phyloP scores from a whole-genome alignment of 2,888 invertebrate genomes.

The Habroteleia sp. region DNA sequence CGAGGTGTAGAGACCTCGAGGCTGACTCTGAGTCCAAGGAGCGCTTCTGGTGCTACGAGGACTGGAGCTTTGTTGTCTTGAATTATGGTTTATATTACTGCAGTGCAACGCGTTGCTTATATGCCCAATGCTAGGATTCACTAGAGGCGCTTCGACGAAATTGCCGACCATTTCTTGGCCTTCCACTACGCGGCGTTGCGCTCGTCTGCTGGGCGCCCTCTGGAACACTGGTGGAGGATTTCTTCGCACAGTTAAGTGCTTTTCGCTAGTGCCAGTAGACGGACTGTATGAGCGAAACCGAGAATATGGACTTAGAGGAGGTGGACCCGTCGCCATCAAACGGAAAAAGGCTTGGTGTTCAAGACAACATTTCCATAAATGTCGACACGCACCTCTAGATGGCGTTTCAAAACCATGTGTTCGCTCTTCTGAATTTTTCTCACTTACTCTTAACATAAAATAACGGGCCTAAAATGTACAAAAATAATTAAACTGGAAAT shows the following conservation, averaged over 20 bases:
- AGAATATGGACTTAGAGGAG: slow-evolving; percentile 79
- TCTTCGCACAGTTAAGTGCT: slow-evolving; percentile 80
- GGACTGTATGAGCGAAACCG: slow-evolving; percentile 80
- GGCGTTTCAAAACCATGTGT: slow-evolving; percentile 98
- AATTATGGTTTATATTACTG: slow-evolving; percentile 67
- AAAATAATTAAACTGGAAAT: too few relatives aligned
- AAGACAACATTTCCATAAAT: slow-evolving; percentile 97
- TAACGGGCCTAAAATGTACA: slow-evolving; percentile 87
- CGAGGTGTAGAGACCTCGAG: slow-evolving; percentile 89
- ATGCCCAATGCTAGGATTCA: slow-evolving; percentile 66
- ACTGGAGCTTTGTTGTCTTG: slow-evolving; percentile 75
- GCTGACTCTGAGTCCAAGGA: slow-evolving; percentile 88
- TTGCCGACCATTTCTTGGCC: slow-evolving; percentile 82
- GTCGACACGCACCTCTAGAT: slow-evolving; percentile 95
- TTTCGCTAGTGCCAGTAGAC: slow-evolving; percentile 74
- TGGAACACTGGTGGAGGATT: slow-evolving; percentile 88
- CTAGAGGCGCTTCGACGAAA: slow-evolving; percentile 74
- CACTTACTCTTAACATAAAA: slow-evolving; percentile 97
- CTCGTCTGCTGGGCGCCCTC: slow-evolving; percentile 89
- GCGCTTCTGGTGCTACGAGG: slow-evolving; percentile 93
- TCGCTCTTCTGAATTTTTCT: slow-evolving; percentile 97
- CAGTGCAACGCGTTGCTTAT: slow-evolving; percentile 67
- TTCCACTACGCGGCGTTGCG: slow-evolving; percentile 86
- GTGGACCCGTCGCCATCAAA: slow-evolving; percentile 86
- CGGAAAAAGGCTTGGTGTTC: slow-evolving; percentile 97